Evolutionary conservation across 1,140 invertebrate genomes (phyloP), one percentile per base, ranked within the genome.

Genomic region (Penaeus indicus): DNA sequence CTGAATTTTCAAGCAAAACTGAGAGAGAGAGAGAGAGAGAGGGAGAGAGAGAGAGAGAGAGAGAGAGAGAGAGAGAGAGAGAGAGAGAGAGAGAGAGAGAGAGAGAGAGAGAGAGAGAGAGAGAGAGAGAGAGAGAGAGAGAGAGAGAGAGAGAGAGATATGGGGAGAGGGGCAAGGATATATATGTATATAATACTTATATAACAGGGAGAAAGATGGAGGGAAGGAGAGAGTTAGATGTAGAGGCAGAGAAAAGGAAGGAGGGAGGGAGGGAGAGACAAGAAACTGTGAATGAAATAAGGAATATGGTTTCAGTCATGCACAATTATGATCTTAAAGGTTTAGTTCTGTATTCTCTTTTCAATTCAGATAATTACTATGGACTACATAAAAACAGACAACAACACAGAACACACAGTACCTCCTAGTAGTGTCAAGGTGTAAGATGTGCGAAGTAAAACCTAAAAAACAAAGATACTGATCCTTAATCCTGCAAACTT

Each of bases 191-290:
- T 4, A 7, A 42, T 7, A 42, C 7, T 0, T 42, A 42, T 42
- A 42, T 42, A 42, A 54, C 0, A 16, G 54, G 10, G 10, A 78
- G 22, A 42, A n/a, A 42, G 32, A 78, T 16, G 25, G 77, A 78
- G 77, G 25, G 77, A 78, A n/a, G 25, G 75, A 78, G 77, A 78
- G 77, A 78, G 77, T n/a, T 18, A 78, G 77, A 78, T 16, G 25
- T 3, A 78, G 77, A 78, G 77, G 25, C 1, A 78, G 32, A 78
- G 77, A 78, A n/a, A 78, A 27, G 38, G 77, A 78, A n/a, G 25
- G 77, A 78, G 77, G 25, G 77, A 78, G 77, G 25, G 32, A 78
- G 77, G 25, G 77, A 78, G 77, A 78, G 72, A 75, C 3, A 75
- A 22, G 22, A 75, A 32, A 75, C 7, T 11, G 72, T 8, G 72